A percentile compares a stretch with the other conserved stretches of the same genome.
Evolutionary conservation across 64 coral and sea anemone genomes (phyloP).

Genomic region (Acropora tenuis): DNA sequence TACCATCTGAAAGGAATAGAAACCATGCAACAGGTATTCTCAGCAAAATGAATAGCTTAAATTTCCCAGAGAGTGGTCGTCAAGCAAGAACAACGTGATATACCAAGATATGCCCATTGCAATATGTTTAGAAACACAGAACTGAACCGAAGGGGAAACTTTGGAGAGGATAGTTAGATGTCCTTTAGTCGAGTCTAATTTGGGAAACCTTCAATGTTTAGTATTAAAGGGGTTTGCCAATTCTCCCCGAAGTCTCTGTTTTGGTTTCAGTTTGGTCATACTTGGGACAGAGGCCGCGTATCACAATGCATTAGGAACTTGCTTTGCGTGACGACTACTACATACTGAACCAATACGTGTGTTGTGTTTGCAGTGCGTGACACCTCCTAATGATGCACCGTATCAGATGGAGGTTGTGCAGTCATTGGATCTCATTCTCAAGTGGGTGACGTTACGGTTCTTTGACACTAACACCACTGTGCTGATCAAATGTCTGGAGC

Average conservation of each 20-base stretch:
- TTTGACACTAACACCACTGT: constrained; percentile 99
- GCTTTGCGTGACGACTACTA: neutral
- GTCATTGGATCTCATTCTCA: constrained; percentile 83
- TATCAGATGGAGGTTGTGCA: constrained; percentile 77
- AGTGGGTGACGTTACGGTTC: constrained; percentile 93
- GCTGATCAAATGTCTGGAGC: constrained; percentile 95
- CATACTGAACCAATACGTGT: neutral
- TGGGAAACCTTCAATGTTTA: too few relatives aligned
- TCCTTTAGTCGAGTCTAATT: too few relatives aligned
- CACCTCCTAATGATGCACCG: constrained; percentile 55
- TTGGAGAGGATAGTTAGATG: too few relatives aligned
- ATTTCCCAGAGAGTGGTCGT: too few relatives aligned
- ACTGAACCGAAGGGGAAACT: too few relatives aligned
- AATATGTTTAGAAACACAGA: too few relatives aligned
- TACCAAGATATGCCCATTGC: too few relatives aligned
- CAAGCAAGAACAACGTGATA: too few relatives aligned
- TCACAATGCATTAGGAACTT: neutral
- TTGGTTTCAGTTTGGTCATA: too few relatives aligned
- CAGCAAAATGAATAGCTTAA: neutral
- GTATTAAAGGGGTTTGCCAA: too few relatives aligned
- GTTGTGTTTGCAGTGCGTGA: constrained; percentile 57
- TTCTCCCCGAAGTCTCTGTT: too few relatives aligned
- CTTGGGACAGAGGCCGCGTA: too few relatives aligned
- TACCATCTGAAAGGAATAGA: constrained; percentile 82
- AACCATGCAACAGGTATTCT: constrained; percentile 76